Evolutionary conservation across 2,113 vertebrate genomes (phyloP).

Genomic region (Lampris megalopsis): DNA sequence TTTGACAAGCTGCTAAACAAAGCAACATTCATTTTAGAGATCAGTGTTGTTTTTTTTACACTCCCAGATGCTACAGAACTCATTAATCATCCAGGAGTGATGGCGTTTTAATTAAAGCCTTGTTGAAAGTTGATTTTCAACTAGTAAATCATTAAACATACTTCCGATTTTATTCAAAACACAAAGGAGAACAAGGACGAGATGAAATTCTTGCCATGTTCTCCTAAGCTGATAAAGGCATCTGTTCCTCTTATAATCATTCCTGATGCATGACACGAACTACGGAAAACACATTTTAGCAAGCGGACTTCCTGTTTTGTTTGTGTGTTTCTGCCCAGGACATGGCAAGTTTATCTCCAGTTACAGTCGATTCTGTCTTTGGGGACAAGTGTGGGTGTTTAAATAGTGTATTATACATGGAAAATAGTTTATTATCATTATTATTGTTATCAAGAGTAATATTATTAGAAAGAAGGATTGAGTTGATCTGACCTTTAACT

Average conservation of each 20-base stretch:
- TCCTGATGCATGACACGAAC: slow-evolving; percentile 25
- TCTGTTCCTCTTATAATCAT: slow-evolving; percentile 33
- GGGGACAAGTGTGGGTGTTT: not conserved
- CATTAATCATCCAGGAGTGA: slow-evolving; percentile 46
- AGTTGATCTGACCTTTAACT: not conserved
- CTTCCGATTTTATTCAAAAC: slow-evolving; percentile 42
- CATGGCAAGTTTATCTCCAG: not conserved
- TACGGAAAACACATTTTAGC: not conserved
- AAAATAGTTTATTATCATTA: too few relatives aligned
- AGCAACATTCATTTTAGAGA: slow-evolving; percentile 29
- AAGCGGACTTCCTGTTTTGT: slow-evolving; percentile 4
- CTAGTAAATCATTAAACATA: slow-evolving; percentile 44
- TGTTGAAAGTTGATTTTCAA: slow-evolving; percentile 43
- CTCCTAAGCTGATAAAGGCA: slow-evolving; percentile 31
- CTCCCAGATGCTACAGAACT: slow-evolving; percentile 38
- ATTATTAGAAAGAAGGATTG: not conserved
- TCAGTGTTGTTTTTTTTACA: slow-evolving; percentile 16
- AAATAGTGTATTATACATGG: too few relatives aligned
- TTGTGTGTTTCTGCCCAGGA: not conserved
- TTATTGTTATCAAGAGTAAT: not conserved
- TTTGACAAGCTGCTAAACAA: slow-evolving; percentile 41
- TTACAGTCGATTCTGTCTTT: not conserved
- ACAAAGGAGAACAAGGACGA: slow-evolving; percentile 8
- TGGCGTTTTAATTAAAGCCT: slow-evolving; percentile 61
- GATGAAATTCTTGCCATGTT: slow-evolving; percentile 7